A percentile compares a stretch with the other conserved stretches of the same genome.
These are phyloP conservation scores for Myzus persicae DNA, from an alignment of 1,140 invertebrate genomes.

Conservation along the genomic window DNA sequence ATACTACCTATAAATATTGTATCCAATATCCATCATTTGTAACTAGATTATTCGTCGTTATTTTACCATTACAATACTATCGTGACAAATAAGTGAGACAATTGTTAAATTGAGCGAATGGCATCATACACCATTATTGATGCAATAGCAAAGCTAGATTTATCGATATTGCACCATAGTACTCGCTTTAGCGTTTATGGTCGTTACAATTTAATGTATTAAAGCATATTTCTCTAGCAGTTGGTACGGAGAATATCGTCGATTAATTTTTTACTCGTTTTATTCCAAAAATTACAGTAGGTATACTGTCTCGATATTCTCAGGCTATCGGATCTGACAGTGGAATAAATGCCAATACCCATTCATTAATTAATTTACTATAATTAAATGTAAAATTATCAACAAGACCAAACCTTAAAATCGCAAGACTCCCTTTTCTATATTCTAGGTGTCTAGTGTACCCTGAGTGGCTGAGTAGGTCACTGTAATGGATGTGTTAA, in stretches of 20 bases:
- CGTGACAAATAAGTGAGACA: not conserved
- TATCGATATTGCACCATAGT: not conserved
- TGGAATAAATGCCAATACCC: not conserved
- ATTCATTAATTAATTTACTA: not conserved
- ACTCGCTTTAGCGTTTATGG: too few species aligned
- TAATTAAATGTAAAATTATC: not conserved
- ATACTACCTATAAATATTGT: not conserved
- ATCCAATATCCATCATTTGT: not conserved
- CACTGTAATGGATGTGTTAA: too few species aligned
- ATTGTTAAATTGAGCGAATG: not conserved
- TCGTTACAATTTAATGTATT: too few species aligned
- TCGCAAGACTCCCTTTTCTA: not conserved
- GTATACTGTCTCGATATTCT: not conserved
- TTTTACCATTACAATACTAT: not conserved
- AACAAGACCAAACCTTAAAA: not conserved
- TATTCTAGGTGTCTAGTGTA: too few species aligned
- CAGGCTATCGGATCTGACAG: too few species aligned
- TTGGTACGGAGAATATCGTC: not conserved
- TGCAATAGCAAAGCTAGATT: not conserved
- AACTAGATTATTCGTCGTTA: not conserved
- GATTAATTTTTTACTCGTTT: not conserved
- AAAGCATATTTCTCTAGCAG: not conserved
- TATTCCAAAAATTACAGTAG: not conserved
- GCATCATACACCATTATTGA: not conserved
- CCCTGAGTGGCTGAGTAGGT: too few species aligned